Evolutionary conservation across 1,140 invertebrate genomes (phyloP).

Genomic region (Rhynchophorus ferrugineus): DNA sequence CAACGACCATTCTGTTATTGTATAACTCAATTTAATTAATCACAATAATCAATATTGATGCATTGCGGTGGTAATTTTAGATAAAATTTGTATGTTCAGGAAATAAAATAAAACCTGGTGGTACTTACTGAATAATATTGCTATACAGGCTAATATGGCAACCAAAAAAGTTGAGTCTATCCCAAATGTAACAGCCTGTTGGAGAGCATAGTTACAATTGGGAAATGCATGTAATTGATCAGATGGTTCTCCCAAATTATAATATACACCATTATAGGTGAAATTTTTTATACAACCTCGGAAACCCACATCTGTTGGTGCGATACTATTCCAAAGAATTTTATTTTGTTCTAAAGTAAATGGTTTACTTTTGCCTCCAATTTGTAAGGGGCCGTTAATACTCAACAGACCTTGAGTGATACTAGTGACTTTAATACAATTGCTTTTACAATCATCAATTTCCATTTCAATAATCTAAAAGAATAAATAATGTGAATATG

Average conservation of each 20-base stretch:
- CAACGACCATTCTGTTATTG: too few species aligned
- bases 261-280: slow-evolving; percentile 70
- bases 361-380: slow-evolving; percentile 65
- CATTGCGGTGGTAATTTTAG: too few species aligned
- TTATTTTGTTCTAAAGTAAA: slow-evolving; percentile 47
- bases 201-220: slow-evolving; percentile 60
- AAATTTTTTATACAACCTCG: slow-evolving; percentile 81
- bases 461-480: slow-evolving; percentile 60
- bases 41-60: too few species aligned
- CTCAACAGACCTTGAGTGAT: slow-evolving; percentile 73
- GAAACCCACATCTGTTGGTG: slow-evolving; percentile 61
- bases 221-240: slow-evolving; percentile 56
- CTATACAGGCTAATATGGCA: slow-evolving; percentile 73
- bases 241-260: slow-evolving; percentile 68
- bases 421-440: slow-evolving; percentile 60
- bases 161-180: slow-evolving; percentile 78
- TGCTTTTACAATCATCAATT: slow-evolving; percentile 67
- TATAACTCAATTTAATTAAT: too few species aligned
- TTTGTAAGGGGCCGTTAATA: slow-evolving; percentile 79
- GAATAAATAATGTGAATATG: slow-evolving; percentile 17
- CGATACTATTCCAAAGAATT: slow-evolving; percentile 53
- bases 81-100: too few species aligned
- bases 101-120: too few species aligned
- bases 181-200: slow-evolving; percentile 67
- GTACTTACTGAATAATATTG: slow-evolving; percentile 64